Evolutionary conservation across 2,888 invertebrate species (phyloP), one percentile per base, ranked within the genome.

Genomic region (Sphaerophoria taeniata): DNA sequence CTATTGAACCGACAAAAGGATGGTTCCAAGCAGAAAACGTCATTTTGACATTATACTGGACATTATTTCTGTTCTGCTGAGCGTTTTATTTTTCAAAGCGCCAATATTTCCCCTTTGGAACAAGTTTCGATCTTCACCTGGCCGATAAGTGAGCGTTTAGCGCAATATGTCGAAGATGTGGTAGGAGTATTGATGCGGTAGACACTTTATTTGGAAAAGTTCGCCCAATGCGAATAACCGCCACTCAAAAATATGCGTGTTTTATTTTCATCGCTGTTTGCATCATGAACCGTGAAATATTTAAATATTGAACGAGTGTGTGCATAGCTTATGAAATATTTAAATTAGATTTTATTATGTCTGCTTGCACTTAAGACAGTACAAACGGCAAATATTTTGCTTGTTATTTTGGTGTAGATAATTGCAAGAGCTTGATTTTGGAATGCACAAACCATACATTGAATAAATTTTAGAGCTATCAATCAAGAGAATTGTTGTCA

Each of bases 271-370:
- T 51, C 75, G 36, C 43, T 70, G 1, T 70, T 51, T 2, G 61
- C 43, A 60, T 73, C 36, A 36, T 69, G 47, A 65, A 58, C 45
- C 71, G 60, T 67, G 71, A 76, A 81, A 71, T 72, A 24, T 67
- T 81, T 43, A 43, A 24, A 24, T 24, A 39, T 39, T 39, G 39
- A 39, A 7, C 9, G 7, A 39, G 9, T 39, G 7, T n/a, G 58
- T 24, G 45, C 24, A 45, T 6, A 43, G 39, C 9, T 60, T 65
- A 75, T 71, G 58, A 70, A 70, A 58, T 58, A 76, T 63, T 80
- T 55, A 61, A 39, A 61, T 67, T 67, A 43, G 34, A 14, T 61
- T 60, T 56, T 58, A 11, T 72, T 58, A 43, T 58, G 12, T 63
- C 16, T 65, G 12, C 31, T n/a, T 58, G 49, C 39, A 43, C 39